phyloP scores from a whole-genome alignment of 1,140 invertebrate genomes.

The Drosophila ananassae region DNA sequence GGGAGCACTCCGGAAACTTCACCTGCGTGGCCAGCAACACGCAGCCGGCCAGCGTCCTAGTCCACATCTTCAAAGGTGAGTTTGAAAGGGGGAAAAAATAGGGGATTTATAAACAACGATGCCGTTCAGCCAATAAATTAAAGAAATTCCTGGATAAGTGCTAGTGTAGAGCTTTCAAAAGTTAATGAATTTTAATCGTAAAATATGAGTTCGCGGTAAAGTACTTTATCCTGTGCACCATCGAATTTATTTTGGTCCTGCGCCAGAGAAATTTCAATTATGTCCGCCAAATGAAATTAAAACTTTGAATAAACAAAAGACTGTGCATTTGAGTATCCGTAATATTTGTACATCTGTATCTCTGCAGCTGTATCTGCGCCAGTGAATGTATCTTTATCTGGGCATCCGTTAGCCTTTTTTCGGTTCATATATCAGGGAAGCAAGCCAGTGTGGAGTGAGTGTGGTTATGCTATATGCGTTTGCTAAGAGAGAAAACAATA shows the following conservation, averaged over 20 bases:
- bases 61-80: constrained; percentile 94
- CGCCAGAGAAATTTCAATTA: constrained; percentile 43
- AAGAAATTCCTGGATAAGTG: too few relatives aligned
- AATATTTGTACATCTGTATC: constrained; percentile 40
- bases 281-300: constrained; percentile 50
- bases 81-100: background rate
- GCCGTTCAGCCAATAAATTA: too few relatives aligned
- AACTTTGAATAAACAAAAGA: constrained; percentile 47
- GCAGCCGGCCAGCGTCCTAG: constrained; percentile 91
- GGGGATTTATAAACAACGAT: background rate
- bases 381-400: constrained; percentile 17
- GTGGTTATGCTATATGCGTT: background rate
- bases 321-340: constrained; percentile 21
- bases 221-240: constrained; percentile 8
- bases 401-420: constrained; percentile 42
- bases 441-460: constrained; percentile 7
- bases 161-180: too few relatives aligned
- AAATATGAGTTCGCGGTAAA: background rate
- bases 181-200: background rate
- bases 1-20: constrained; percentile 93
- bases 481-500: constrained; percentile 69
- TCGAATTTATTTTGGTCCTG: constrained; percentile 7
- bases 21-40: constrained; percentile 94
- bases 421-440: constrained; percentile 66
- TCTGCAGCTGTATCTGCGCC: constrained; percentile 20